phyloP scores from a whole-genome alignment of 2,797 vertebrate genomes.

The Telmatherina bonti region DNA sequence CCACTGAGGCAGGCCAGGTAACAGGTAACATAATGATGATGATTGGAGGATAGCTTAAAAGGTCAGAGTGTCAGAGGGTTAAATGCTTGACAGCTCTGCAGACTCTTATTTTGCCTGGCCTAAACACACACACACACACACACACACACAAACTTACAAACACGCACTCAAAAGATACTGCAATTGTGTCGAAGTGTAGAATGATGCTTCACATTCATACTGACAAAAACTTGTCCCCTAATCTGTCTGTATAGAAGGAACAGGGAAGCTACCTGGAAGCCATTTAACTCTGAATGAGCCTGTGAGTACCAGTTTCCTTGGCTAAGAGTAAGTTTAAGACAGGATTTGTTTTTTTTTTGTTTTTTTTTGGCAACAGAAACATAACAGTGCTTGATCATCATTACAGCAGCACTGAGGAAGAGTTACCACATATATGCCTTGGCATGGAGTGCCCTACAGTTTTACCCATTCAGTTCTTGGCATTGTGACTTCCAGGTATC shows the following conservation, averaged over 20 bases:
- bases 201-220: conserved; percentile 74
- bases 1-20: conserved; percentile 67
- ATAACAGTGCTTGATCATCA: conserved; percentile 58
- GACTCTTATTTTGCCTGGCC: conserved; percentile 49
- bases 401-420: conserved; percentile 65
- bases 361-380: conserved; percentile 63
- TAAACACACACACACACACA: conserved; percentile 25
- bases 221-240: conserved; percentile 59
- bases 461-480: conserved; percentile 73
- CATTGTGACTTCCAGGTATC: conserved; percentile 79
- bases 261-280: conserved; percentile 76
- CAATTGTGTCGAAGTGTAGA: conserved; percentile 40
- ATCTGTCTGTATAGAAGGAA: conserved; percentile 59
- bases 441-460: conserved; percentile 65
- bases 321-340: conserved; percentile 73
- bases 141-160: conserved; percentile 33
- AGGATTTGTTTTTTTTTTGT: conserved; percentile 68
- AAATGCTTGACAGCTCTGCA: conserved; percentile 40
- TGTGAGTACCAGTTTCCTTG: conserved; percentile 77
- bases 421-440: conserved; percentile 67
- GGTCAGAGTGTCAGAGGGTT: conserved; percentile 54
- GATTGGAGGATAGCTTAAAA: conserved; percentile 73
- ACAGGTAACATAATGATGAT: conserved; percentile 64
- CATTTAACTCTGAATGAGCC: conserved; percentile 68
- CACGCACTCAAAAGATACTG: conserved; percentile 49